Percentiles rank a stretch among this genome's conserved stretches.
These are phyloP conservation scores for Cephus cinctus DNA, from an alignment of 1,140 invertebrate species.

Conservation along the genomic window DNA sequence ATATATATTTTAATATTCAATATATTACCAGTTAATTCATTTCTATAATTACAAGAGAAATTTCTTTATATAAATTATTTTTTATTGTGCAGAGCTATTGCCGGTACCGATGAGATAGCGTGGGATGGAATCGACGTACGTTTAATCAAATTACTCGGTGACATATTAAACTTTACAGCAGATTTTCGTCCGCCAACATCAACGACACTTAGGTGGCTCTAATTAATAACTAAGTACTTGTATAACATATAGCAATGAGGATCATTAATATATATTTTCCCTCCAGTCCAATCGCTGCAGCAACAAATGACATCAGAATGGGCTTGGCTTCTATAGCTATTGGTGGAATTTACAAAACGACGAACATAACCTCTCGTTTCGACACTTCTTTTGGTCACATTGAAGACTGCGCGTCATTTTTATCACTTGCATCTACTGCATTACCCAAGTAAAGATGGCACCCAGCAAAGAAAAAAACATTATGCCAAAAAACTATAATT, in stretches of 20 bases:
- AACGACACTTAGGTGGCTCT: conserved; percentile 47
- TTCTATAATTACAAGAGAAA: conserved; percentile 6
- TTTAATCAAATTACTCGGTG: conserved; percentile 60
- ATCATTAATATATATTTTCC: conserved; percentile 10
- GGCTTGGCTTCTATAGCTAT: conserved; percentile 63
- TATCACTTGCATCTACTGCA: conserved; percentile 71
- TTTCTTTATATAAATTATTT: conserved; percentile 29
- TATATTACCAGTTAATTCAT: conserved; percentile 1
- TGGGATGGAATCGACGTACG: conserved; percentile 72
- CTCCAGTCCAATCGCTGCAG: conserved; percentile 59
- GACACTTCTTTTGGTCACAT: conserved; percentile 64
- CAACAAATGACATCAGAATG: conserved; percentile 52
- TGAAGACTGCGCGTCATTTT: conserved; percentile 72
- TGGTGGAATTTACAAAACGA: conserved; percentile 67
- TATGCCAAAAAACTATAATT: not conserved
- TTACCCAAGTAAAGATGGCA: conserved; percentile 62
- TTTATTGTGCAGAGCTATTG: conserved; percentile 37
- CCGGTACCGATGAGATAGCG: conserved; percentile 49
- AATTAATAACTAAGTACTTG: conserved; percentile 43
- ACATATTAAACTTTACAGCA: conserved; percentile 67
- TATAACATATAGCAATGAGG: conserved; percentile 11
- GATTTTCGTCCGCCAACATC: conserved; percentile 62
- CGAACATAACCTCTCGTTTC: conserved; percentile 54
- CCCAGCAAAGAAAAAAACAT: not conserved
- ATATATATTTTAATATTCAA: conserved; percentile 12